Evolutionary conservation across 2,113 vertebrate species (phyloP).

Genomic region (Hystrix brachyura): DNA sequence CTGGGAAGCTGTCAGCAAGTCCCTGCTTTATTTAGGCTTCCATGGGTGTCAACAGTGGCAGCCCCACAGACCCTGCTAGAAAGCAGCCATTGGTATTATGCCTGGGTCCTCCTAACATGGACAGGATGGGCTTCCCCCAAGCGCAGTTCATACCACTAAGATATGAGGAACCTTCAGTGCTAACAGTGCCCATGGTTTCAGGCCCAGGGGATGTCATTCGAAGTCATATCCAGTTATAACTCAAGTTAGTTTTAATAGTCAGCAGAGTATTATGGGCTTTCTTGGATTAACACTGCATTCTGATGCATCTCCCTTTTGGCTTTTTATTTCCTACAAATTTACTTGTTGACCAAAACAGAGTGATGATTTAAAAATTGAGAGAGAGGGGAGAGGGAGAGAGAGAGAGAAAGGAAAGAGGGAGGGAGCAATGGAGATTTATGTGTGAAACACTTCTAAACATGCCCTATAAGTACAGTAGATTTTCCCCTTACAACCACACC

Average conservation of each 20-base stretch:
- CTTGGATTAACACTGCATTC: constrained; percentile 20
- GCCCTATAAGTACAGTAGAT: constrained; percentile 91
- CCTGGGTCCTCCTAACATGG: background rate
- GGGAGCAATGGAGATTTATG: constrained; percentile 88
- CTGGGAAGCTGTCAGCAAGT: background rate
- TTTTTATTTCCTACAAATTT: constrained; percentile 66
- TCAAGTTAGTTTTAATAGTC: constrained; percentile 44
- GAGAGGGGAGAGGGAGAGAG: constrained; percentile 67
- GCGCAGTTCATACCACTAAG: background rate
- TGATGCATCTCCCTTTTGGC: background rate
- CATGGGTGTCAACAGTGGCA: background rate
- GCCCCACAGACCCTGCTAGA: background rate
- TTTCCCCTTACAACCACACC: constrained; percentile 91
- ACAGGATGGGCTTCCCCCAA: background rate
- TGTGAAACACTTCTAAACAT: constrained; percentile 92
- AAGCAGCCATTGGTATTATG: background rate
- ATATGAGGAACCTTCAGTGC: background rate
- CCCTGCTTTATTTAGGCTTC: background rate
- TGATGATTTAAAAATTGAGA: constrained; percentile 80
- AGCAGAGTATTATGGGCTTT: constrained; percentile 36
- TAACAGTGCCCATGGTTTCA: accelerated
- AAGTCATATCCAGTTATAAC: background rate
- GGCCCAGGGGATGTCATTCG: constrained; percentile 17
- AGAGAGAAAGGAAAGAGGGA: constrained; percentile 61
- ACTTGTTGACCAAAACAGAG: constrained; percentile 78